A percentile compares a stretch with the other conserved stretches of the same genome.
These are phyloP conservation scores for Anoplius nigerrimus DNA, from an alignment of 2,888 invertebrate genomes.

Conservation along the genomic window DNA sequence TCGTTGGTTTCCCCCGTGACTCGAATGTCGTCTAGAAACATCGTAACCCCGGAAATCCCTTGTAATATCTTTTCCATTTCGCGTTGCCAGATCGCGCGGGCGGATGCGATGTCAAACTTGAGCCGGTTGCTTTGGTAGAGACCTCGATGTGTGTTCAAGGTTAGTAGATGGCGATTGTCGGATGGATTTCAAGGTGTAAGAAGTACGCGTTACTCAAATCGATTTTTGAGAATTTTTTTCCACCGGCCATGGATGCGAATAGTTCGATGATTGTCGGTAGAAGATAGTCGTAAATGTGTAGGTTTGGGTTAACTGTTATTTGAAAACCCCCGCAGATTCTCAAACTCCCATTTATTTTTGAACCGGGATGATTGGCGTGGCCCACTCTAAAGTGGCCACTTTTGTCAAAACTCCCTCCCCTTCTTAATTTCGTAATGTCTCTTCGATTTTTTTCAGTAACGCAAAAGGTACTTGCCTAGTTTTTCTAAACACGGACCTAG, in stretches of 20 bases:
- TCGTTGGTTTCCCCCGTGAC: not conserved
- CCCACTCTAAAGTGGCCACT: not conserved
- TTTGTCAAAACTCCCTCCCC: not conserved
- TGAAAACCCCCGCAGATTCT: conserved; percentile 16
- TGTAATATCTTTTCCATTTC: conserved; percentile 56
- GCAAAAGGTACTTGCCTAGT: not conserved
- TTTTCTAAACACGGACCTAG: not conserved
- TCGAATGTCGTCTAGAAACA: conserved; percentile 55
- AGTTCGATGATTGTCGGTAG: conserved; percentile 28
- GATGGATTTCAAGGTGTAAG: conserved; percentile 23
- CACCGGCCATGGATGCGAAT: conserved; percentile 52
- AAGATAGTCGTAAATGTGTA: conserved; percentile 22
- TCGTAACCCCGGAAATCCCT: conserved; percentile 53
- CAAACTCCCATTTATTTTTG: not conserved
- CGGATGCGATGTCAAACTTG: conserved; percentile 63
- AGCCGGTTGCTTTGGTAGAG: conserved; percentile 32
- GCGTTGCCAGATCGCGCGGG: too few species aligned
- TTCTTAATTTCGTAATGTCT: not conserved
- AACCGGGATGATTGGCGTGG: conserved; percentile 1
- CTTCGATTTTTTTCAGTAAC: conserved; percentile 1
- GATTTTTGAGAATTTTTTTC: conserved; percentile 51
- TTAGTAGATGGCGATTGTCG: conserved; percentile 16
- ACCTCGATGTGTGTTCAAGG: conserved; percentile 27
- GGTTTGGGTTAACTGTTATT: conserved; percentile 31
- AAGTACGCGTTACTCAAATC: conserved; percentile 19